Evolutionary conservation across 2,888 invertebrate species (phyloP), one percentile per base, ranked within the genome.

Genomic region (Ariolimax columbianus): DNA sequence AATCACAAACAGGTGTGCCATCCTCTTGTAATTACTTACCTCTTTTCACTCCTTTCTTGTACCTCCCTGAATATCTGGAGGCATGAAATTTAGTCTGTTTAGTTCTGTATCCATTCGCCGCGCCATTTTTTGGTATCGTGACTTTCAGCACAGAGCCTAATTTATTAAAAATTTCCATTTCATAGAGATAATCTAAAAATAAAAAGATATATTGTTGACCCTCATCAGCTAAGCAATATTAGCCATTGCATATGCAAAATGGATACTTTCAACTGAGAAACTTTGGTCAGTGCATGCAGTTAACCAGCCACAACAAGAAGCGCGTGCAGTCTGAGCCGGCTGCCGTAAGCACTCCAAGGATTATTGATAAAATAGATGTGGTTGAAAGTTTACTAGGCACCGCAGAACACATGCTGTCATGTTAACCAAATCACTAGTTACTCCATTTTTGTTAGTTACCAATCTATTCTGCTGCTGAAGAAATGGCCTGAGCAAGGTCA

Each of bases 141-240:
- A 40, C 72, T 72, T 72, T 72, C 72, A 72, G 38, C 40, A 40
- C 40, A 40, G 72, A 72, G 72, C 40, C 72, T 72, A 72, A 72
- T 72, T 26, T 72, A 72, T 40, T 72, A 40, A 72, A 72, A 72
- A 72, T 72, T 38, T 4, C 72, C 72, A 11, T 72, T 72, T 72
- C 72, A 72, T 72, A 68, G 33, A 36, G 36, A 33, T 17, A 17
- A 72, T 72, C 72, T 72, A 72, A 72, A 40, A 72, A 47, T 47
- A 36, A 70, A n/a, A 40, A 72, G 72, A 72, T 72, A 72, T 40
- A 72, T 72, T 40, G 40, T 38, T 38, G 72, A 72, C 72, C 72
- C 72, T 40, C 26, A 40, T 70, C 36, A 14, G 36, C 14, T 72
- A 40, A 38, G 26, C 26, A 72, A 72, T 26, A 9, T 72, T 6